Percentiles rank a stretch among this genome's conserved stretches.
These are phyloP conservation scores for Cremastobaeus sp. DNA, from an alignment of 2,888 invertebrate species.

Conservation along the genomic window DNA sequence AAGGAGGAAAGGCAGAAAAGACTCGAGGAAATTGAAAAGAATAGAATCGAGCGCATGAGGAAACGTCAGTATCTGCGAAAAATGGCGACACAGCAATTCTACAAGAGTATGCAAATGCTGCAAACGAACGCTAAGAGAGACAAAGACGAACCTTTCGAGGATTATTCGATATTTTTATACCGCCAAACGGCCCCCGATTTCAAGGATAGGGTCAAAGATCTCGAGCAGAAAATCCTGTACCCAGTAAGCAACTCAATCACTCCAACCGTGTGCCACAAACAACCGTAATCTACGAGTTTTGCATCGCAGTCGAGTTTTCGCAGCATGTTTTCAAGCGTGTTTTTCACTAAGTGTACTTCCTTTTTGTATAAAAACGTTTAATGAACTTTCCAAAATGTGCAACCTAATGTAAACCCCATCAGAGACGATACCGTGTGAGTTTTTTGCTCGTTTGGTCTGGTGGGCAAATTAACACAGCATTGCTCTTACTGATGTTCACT, in stretches of 20 bases:
- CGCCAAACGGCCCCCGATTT: conserved; percentile 91
- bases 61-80: conserved; percentile 85
- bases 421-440: too few species aligned
- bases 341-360: too few species aligned
- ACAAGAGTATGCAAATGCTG: conserved; percentile 91
- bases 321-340: too few species aligned
- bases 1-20: conserved; percentile 87
- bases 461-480: too few species aligned
- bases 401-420: too few species aligned
- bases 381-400: too few species aligned
- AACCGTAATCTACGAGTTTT: too few species aligned
- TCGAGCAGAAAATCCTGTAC: conserved; percentile 86
- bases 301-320: too few species aligned
- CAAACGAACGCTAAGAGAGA: conserved; percentile 86
- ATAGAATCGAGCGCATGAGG: conserved; percentile 83
- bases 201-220: conserved; percentile 89
- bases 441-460: too few species aligned
- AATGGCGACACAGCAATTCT: conserved; percentile 88
- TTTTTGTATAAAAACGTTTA: too few species aligned
- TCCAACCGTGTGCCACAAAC: conserved; percentile 14
- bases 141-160: conserved; percentile 85
- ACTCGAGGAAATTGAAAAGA: conserved; percentile 85
- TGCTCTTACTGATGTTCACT: too few species aligned
- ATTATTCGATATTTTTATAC: conserved; percentile 91
- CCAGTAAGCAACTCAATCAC: conserved; percentile 82